Conservation (phyloP, 2,888 invertebrate genomes). For the Lycia hirtaria region DNA sequence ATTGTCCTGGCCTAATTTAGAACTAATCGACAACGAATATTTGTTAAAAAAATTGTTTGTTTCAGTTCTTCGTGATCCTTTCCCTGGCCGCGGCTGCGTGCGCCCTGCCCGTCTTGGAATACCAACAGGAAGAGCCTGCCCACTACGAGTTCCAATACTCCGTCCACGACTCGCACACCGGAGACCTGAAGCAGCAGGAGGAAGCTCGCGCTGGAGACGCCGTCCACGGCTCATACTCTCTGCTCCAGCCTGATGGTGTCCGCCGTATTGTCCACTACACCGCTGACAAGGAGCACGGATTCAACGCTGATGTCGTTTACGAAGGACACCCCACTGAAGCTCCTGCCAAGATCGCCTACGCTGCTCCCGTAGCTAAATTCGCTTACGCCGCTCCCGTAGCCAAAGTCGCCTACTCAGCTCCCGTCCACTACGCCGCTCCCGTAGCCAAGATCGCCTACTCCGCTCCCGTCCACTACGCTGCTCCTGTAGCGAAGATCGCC, state of each 20-base stretch:
- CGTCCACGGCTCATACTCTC: slow-evolving; percentile 78
- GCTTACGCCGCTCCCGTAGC: slow-evolving; percentile 36
- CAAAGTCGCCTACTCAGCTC: slow-evolving; percentile 46
- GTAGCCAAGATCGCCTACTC: slow-evolving; percentile 40
- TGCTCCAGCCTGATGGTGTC: slow-evolving; percentile 78
- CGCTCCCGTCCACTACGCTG: slow-evolving; percentile 44
- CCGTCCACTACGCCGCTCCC: slow-evolving; percentile 46
- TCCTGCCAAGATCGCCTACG: slow-evolving; percentile 40
- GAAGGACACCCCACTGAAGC: slow-evolving; percentile 68
- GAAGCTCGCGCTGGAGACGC: slow-evolving; percentile 74
- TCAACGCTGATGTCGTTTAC: slow-evolving; percentile 77
- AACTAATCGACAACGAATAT: no score
- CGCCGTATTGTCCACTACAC: slow-evolving; percentile 78
- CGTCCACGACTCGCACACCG: slow-evolving; percentile 73
- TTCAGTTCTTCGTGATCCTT: slow-evolving; percentile 65
- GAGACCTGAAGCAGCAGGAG: slow-evolving; percentile 78
- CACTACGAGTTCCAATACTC: slow-evolving; percentile 78
- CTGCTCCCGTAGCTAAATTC: slow-evolving; percentile 44
- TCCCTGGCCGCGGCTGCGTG: slow-evolving; percentile 54
- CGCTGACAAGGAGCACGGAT: slow-evolving; percentile 72
- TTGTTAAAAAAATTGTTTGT: not conserved
- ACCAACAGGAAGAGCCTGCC: slow-evolving; percentile 68
- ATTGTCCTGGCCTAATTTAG: no score
- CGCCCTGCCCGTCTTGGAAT: slow-evolving; percentile 54
- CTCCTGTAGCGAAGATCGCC: slow-evolving; percentile 44